Percentiles rank a stretch among this genome's conserved stretches.
phyloP scores from a whole-genome alignment of 30 jellyfish, hydroid and myxozoan genomes.

The Nemopilema nomurai region DNA sequence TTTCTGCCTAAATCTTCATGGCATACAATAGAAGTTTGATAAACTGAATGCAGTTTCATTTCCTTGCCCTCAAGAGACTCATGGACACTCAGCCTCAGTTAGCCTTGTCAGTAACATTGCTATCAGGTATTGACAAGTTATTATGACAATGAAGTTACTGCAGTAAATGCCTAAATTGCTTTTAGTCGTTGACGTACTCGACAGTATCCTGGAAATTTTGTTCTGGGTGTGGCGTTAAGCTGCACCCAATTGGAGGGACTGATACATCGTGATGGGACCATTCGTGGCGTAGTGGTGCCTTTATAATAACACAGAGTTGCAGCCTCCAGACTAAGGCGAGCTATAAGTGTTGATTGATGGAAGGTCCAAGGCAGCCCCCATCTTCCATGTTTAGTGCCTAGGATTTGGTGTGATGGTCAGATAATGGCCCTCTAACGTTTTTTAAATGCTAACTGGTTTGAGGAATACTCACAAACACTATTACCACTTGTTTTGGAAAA shows the following conservation, averaged over 20 bases:
- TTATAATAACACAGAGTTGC: neutral
- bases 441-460: constrained; percentile 3
- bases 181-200: too few relatives aligned
- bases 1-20: too few relatives aligned
- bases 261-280: neutral
- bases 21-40: too few relatives aligned
- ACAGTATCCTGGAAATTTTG: too few relatives aligned
- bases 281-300: neutral
- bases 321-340: neutral
- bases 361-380: constrained; percentile 15
- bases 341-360: neutral
- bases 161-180: too few relatives aligned
- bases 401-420: constrained; percentile 38
- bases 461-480: neutral
- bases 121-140: too few relatives aligned
- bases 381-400: constrained; percentile 13
- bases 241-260: neutral
- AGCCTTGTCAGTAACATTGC: too few relatives aligned
- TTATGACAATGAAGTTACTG: too few relatives aligned
- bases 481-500: neutral
- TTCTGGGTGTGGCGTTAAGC: neutral
- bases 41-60: too few relatives aligned
- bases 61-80: too few relatives aligned
- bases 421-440: constrained; percentile 9
- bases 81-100: too few relatives aligned